Base-by-base conservation (phyloP, 2,888 invertebrate genomes). In the Phyllotreta cruciferae region DNA sequence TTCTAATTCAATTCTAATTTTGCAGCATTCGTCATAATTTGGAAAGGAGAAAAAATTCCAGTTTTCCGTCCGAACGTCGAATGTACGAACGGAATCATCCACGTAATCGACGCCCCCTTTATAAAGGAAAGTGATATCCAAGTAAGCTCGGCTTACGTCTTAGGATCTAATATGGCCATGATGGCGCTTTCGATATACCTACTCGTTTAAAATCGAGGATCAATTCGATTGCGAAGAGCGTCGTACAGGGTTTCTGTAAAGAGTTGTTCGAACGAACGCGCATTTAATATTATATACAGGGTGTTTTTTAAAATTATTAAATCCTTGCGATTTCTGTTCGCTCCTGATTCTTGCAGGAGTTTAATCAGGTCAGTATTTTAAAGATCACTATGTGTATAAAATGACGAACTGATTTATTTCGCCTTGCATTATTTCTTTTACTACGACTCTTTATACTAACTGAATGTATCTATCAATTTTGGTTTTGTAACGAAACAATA, bases 71-170 rank as follows among this genome's bases (percentile, higher is more conserved):
- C 96, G 24, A 95, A 98, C 80, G 93, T 98, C 3, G 93, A 94
- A 76, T 96, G 96, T 81, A 96, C 94, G 80, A 97, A 97, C 79
- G 97, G 97, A 56, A 91, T 95, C 73, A 96, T 97, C 73, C 96
- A 97, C 81, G 93, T 96, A 67, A 94, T 97, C 77, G 95, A 96
- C 78, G 87, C 86, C 71, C 95, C 96, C 4, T 89, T 97, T 77
- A 83, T 95, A 64, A 86, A 88, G 76, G 92, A 92, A 75, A 90
- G 89, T 74, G 96, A 96, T 81, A 88, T 96, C 67, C 86, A 88
- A 69, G 90, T 91, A 62, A 88, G 87, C 61, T 81, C 80, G 37
- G 79, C 80, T 34, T 47, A 71, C 8, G 53, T 71, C 71, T 62
- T 81, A 36, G 75, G 78, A 56, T 79, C 81, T 24, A 80, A 82